Evolutionary conservation across 1,140 invertebrate genomes (phyloP), one percentile per base, ranked within the genome.

Genomic region (Patella vulgata): DNA sequence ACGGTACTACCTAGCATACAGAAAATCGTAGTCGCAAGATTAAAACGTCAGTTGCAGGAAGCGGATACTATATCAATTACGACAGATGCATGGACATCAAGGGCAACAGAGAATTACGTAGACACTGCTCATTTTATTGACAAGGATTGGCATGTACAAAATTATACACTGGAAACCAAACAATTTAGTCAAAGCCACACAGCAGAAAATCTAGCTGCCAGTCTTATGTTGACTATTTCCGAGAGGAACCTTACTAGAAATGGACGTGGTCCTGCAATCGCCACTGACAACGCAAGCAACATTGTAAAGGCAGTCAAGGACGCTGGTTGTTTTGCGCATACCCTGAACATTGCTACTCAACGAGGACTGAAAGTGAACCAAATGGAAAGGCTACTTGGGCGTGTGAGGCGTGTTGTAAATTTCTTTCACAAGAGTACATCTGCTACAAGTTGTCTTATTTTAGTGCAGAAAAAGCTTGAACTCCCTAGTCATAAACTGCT

Each of bases 401-500:
- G 43, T 19, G 31, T 57, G 6, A 30, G 44, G 25, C 50, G 44
- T 50, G 43, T 63, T 43, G 63, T 70, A 0, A 31, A 33, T 40
- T 68, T 43, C 42, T 68, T 71, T 43, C 60, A 64, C 40, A 33
- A 47, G 28, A 67, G 68, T 43, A 27, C 63, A 43, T 63, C 46
- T 17, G 68, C 51, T 14, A 57, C 36, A 12, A 25, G 25, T 28
- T 23, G 47, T 54, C 60, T 77, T 17, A 57, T 30, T 6, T 36
- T 40, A 9, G 55, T 66, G 27, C 66, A 78, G 48, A 58, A 59
- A 50, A 14, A 48, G 1, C 46, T 76, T 19, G 40, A 63, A 36
- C 30, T 73, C 14, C 68, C 52, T 59, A 12, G 63, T 12, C 63
- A 68, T 42, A 66, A 62, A 52, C 64, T 77, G 8, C 61, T 71